Percentiles rank a stretch among this genome's conserved stretches.
Evolutionary conservation across 2,113 vertebrate species (phyloP).

Genomic region (Corythornis cristatus): DNA sequence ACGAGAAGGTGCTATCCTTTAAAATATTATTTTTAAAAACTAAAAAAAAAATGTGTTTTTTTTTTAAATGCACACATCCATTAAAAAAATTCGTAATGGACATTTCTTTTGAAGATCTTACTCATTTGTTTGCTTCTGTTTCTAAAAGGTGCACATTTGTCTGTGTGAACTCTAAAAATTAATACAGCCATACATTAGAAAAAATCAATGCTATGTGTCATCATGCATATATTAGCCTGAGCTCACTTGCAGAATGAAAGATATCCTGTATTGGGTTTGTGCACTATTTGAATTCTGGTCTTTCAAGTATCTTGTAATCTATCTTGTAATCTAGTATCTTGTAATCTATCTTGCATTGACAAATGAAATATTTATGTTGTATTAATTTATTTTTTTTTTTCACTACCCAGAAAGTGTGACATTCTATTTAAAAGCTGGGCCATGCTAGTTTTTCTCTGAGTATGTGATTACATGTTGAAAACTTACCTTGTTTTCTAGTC

Average conservation of each 20-base stretch:
- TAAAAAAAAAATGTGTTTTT: no score
- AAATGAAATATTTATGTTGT: conserved; percentile 5
- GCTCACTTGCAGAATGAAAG: conserved; percentile 30
- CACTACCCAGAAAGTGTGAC: background rate
- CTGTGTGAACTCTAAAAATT: conserved; percentile 59
- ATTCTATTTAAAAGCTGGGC: background rate
- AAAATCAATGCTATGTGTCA: conserved; percentile 53
- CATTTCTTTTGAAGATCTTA: background rate
- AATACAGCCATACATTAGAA: conserved; percentile 28
- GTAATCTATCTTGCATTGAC: background rate
- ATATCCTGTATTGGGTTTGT: background rate
- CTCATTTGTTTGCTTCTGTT: conserved; percentile 23
- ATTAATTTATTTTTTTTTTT: background rate
- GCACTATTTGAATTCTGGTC: background rate
- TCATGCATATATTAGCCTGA: conserved; percentile 29
- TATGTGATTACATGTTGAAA: conserved; percentile 6
- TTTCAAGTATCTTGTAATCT: conserved; percentile 24
- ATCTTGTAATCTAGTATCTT: conserved; percentile 11
- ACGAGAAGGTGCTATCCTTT: background rate
- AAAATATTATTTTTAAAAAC: no score
- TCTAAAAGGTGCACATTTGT: conserved; percentile 44
- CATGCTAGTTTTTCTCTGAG: background rate
- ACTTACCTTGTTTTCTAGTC: background rate
- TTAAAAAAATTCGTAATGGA: background rate
- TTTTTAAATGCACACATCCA: background rate